These are phyloP conservation scores for Progne subis DNA, from an alignment of 2,113 vertebrate genomes.

Conservation along the genomic window DNA sequence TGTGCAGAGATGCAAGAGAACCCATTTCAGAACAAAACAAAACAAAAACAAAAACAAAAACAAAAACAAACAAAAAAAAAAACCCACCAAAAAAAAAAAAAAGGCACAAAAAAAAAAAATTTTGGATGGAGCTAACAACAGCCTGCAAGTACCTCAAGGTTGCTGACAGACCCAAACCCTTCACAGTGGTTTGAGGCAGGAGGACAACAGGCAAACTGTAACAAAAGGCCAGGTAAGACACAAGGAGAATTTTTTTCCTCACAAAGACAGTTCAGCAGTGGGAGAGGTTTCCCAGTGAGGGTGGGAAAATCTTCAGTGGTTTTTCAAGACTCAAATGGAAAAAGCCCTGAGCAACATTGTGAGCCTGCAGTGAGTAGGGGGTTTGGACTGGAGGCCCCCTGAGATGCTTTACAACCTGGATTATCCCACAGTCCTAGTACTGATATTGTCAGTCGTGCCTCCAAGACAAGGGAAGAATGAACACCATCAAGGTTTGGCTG, in stretches of 20 bases:
- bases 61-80: background rate
- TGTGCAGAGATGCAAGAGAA: background rate
- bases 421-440: background rate
- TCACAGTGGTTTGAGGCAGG: background rate
- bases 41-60: background rate
- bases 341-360: background rate
- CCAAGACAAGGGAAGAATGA: background rate
- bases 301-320: background rate
- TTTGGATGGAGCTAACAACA: background rate
- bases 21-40: background rate
- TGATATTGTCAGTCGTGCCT: background rate
- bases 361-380: background rate
- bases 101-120: background rate
- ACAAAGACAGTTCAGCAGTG: background rate
- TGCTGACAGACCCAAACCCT: background rate
- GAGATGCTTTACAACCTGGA: background rate
- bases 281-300: background rate
- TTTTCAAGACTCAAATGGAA: background rate
- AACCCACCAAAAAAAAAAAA: background rate
- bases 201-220: background rate
- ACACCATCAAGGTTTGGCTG: background rate
- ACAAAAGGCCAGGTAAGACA: background rate
- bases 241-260: background rate
- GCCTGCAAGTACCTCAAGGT: background rate
- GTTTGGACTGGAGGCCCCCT: background rate